A percentile compares a stretch with the other conserved stretches of the same genome.
Evolutionary conservation across 2,888 invertebrate species (phyloP).

Genomic region (Drosophila kuntzei): DNA sequence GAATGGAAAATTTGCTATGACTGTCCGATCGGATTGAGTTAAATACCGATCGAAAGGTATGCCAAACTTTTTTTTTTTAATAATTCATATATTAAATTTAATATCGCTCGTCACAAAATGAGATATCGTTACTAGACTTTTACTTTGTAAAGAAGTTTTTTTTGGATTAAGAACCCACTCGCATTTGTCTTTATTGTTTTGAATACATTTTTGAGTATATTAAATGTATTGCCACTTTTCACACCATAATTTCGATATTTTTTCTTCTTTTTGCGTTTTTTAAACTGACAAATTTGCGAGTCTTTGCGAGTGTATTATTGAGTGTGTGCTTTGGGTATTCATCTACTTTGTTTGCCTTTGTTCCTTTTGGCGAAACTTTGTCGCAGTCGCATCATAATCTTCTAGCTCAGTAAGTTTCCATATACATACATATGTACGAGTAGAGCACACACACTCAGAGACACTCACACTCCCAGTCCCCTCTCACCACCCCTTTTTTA

Average conservation of each 20-base stretch:
- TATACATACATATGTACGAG: no score
- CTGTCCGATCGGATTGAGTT: no score
- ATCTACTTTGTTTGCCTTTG: slow-evolving; percentile 36
- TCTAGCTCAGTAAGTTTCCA: slow-evolving; percentile 68
- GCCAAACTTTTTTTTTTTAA: no score
- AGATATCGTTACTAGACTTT: no score
- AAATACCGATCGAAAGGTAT: no score
- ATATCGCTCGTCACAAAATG: no score
- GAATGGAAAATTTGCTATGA: no score
- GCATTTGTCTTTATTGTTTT: not conserved
- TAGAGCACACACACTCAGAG: not conserved
- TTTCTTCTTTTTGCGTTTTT: slow-evolving; percentile 17
- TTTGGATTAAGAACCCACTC: no score
- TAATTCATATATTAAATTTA: no score
- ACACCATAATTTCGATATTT: not conserved
- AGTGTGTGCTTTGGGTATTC: slow-evolving; percentile 6
- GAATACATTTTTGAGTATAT: not conserved
- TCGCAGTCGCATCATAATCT: slow-evolving; percentile 59
- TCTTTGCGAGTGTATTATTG: slow-evolving; percentile 5
- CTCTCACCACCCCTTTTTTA: not conserved
- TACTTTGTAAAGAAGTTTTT: no score
- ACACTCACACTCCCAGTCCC: slow-evolving; percentile 1
- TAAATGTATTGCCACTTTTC: not conserved
- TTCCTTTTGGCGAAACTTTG: slow-evolving; percentile 55
- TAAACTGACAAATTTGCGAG: slow-evolving; percentile 54